These are phyloP conservation scores for western clawed frog (Xenopus tropicalis) DNA, from an alignment of 2,113 vertebrate genomes.

Conservation along the genomic window DNA sequence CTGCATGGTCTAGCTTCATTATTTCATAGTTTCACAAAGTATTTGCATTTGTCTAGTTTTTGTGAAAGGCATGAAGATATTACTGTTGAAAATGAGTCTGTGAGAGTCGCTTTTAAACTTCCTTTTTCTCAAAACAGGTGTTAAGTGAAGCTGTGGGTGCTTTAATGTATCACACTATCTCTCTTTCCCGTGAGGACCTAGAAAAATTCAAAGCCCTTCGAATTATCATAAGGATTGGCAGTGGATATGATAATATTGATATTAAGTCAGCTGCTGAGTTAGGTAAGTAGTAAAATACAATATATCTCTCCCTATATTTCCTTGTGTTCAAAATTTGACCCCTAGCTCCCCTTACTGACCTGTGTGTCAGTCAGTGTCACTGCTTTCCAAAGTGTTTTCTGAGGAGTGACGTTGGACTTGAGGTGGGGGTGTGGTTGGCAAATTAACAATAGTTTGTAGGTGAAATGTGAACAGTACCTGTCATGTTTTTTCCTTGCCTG, in stretches of 20 bases:
- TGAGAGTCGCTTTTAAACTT: no score
- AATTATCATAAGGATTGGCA: constrained; percentile 84
- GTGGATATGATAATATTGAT: constrained; percentile 85
- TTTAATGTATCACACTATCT: constrained; percentile 87
- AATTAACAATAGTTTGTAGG: no score
- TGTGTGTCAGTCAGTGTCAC: no score
- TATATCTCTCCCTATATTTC: background rate
- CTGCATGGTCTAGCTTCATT: background rate
- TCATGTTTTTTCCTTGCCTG: no score
- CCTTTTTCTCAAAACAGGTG: constrained; percentile 61
- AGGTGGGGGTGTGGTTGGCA: no score
- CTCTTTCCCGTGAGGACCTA: constrained; percentile 83
- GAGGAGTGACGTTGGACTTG: no score
- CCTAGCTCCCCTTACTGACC: no score
- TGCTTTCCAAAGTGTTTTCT: no score
- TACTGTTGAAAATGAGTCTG: no score
- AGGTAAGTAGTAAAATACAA: constrained; percentile 59
- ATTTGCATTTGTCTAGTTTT: background rate
- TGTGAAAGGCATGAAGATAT: background rate
- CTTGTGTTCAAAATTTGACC: no score
- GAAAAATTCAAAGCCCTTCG: constrained; percentile 88
- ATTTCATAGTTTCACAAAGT: no score
- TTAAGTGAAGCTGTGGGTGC: constrained; percentile 86
- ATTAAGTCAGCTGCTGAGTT: constrained; percentile 85
- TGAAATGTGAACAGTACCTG: no score